Percentiles rank a stretch among this genome's conserved stretches.
These are phyloP conservation scores for Chloroceryle inda DNA, from an alignment of 2,797 vertebrate genomes.

Conservation along the genomic window DNA sequence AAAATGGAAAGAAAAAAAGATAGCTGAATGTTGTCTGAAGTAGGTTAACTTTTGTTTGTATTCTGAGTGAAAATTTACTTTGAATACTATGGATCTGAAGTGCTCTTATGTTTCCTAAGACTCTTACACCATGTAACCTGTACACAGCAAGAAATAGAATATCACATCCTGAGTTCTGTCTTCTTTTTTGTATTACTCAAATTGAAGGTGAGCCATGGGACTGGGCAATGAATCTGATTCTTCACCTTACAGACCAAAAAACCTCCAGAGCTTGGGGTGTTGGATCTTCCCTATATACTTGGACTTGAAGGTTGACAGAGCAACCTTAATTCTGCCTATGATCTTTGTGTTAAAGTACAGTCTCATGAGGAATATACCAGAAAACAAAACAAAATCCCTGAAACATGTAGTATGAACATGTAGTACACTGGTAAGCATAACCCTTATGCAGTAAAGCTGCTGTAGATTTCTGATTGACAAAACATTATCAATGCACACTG, in stretches of 20 bases:
- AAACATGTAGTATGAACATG: not conserved
- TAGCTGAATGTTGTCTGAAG: not conserved
- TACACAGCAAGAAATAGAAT: not conserved
- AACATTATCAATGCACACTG: not conserved
- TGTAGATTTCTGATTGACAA: not conserved
- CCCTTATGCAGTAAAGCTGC: rapidly evolving
- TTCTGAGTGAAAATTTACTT: not conserved
- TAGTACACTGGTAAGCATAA: too few species aligned
- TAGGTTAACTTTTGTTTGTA: not conserved
- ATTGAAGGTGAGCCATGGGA: not conserved
- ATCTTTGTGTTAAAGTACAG: not conserved
- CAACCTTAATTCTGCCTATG: not conserved
- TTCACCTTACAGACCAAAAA: not conserved
- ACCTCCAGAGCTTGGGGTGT: not conserved
- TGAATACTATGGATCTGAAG: not conserved
- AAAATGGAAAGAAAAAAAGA: not conserved
- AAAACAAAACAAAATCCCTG: not conserved
- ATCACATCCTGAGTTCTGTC: not conserved
- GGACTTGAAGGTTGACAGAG: not conserved
- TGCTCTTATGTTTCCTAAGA: not conserved
- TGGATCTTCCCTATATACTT: rapidly evolving
- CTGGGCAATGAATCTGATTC: not conserved
- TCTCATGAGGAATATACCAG: not conserved
- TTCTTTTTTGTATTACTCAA: not conserved
- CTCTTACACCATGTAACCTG: rapidly evolving